Evolutionary conservation across 2,113 vertebrate species (phyloP), one percentile per base, ranked within the genome.

Genomic region (Ploceus nigricollis): DNA sequence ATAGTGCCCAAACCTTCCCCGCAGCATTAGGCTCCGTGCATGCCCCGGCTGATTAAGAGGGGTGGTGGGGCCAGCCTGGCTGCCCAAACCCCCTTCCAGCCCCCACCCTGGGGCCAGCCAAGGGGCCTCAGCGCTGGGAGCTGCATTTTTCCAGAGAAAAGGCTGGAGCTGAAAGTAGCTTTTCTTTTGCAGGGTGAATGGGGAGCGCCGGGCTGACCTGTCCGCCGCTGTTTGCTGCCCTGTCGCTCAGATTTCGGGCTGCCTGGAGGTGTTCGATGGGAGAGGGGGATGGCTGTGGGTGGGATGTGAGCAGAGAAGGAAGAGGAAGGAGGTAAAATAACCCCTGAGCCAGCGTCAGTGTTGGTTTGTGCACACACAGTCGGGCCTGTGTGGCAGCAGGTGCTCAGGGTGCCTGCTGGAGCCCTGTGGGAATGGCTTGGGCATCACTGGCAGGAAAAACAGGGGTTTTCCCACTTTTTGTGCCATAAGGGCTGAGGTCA

Each of bases 291-390:
- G 22, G 10, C 58, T 33, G 3, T 0, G 5, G 20, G n/a, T 44
- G 77, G 37, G 54, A 13, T 19, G 60, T 2, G 69, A 53, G 56
- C 0, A 0, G 35, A 63, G 47, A 6, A 73, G 39, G 44, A 30
- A 58, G 56, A 57, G 44, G 39, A 30, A 7, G 11, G 40, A 47
- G 70, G 51, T 1, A 7, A 39, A 80, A 64, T 13, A 48, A 45
- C 10, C n/a, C 24, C 2, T 0, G 2, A n/a, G 13, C 6, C 24
- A 0, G 8, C 7, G 2, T 13, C 20, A 1, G 37, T 3, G 19
- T 3, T 8, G 1, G 2, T 35, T 30, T 56, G 2, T 19, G 60
- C 10, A 9, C 44, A 0, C 8, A 12, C 21, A 2, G 1, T 2
- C 1, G 1, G 4, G 18, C 33, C 54, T 20, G 45, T 3, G 3